phyloP scores from a whole-genome alignment of 1,140 invertebrate genomes.

The Pissodes strobi region DNA sequence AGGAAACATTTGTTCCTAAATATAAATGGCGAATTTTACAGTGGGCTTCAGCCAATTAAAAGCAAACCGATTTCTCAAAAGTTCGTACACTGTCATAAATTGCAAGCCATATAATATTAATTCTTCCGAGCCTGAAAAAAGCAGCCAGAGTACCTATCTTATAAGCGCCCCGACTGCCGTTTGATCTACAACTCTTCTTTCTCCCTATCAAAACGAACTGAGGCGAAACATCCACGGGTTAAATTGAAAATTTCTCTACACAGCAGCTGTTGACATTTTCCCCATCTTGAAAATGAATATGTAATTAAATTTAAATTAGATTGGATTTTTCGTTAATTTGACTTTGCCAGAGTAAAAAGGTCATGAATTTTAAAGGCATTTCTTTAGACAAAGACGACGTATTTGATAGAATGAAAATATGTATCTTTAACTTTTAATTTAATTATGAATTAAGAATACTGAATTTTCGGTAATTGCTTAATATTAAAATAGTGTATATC shows the following conservation, averaged over 20 bases:
- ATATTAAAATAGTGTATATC: too few species aligned
- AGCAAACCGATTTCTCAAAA: slow-evolving; percentile 12
- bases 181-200: slow-evolving; percentile 36
- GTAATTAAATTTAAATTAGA: slow-evolving; percentile 41
- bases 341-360: slow-evolving; percentile 12
- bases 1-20: background rate
- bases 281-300: slow-evolving; percentile 35
- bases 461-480: too few species aligned
- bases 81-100: slow-evolving; percentile 31
- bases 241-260: slow-evolving; percentile 38
- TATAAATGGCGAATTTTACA: slow-evolving; percentile 2
- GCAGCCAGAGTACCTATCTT: slow-evolving; percentile 29
- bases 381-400: slow-evolving; percentile 5
- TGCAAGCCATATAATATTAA: slow-evolving; percentile 32
- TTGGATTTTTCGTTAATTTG: slow-evolving; percentile 37
- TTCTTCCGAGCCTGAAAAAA: slow-evolving; percentile 23
- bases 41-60: slow-evolving; percentile 18
- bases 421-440: background rate
- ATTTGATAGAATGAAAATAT: background rate
- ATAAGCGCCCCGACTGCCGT: slow-evolving; percentile 16
- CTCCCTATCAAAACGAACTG: slow-evolving; percentile 34
- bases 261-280: slow-evolving; percentile 39
- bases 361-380: slow-evolving; percentile 34
- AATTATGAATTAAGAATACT: background rate
- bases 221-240: slow-evolving; percentile 34